Evolutionary conservation across 2,888 invertebrate genomes (phyloP), one percentile per base, ranked within the genome.

Genomic region (Coleophora deauratella): DNA sequence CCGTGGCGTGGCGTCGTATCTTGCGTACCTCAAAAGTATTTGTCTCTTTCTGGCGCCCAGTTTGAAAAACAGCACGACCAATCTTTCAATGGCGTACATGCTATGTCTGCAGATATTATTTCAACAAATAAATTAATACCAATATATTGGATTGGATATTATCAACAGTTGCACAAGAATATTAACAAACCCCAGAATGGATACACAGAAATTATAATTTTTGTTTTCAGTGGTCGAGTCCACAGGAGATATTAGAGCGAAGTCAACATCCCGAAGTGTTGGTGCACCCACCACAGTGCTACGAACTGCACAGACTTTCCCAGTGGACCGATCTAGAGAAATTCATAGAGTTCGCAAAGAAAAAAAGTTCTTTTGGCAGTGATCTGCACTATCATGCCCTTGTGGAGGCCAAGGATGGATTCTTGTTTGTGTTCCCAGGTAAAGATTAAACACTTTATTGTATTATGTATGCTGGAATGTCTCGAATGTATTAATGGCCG

Each of bases 251-350:
- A 38, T 55, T 91, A 42, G 56, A 72, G 27, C 66, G 67, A 33
- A 77, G 77, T 48, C 52, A 50, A n/a, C 65, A 66, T 7, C 65
- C 70, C 15, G 64, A 84, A 44, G 57, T 88, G 14, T 62, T 72
- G 41, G 59, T 96, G 10, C 90, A 91, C 36, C 91, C 92, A 2
- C 95, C 96, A 1, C 96, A 96, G 70, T 69, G 87, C 38, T 94
- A 94, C 64, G 95, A 96, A 75, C 66, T 94, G 1, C 82, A 85
- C 9, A 86, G 91, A 38, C 72, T 94, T 15, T 66, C 85, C 1
- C 85, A 87, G 46, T 87, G 91, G 50, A 57, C 66, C 6, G 80
- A 87, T 36, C 67, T 91, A 37, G 85, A 90, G 2, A 61, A 88
- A 39, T 71, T 95, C 15, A 57, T 87, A 8, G 55, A 81, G 32